Evolutionary conservation across 2,888 invertebrate species (phyloP), one percentile per base, ranked within the genome.

Genomic region (Ryuthela nishihirai): DNA sequence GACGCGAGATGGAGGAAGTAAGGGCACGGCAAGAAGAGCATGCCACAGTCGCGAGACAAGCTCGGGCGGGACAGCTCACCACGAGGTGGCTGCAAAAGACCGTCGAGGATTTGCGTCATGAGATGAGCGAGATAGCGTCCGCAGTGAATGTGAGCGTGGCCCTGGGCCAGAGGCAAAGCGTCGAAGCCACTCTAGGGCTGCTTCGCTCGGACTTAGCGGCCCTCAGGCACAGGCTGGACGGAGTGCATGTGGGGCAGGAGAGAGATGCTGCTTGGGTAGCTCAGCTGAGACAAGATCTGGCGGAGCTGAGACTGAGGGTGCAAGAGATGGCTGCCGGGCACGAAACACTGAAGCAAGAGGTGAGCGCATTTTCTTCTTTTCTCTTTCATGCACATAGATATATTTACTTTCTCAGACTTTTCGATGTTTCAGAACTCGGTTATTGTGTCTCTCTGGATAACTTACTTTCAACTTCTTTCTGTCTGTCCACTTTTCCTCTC

Each of bases 251-350:
- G 7, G 46, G 29, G 15, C 52, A 60, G 12, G 59, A 64, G 35
- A 46, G 52, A 34, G 42, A 48, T 26, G 54, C 49, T 6, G 66
- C 64, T 36, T 18, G 45, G 21, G 40, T 65, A 6, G 48, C 41
- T 5, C 65, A 64, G 29, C 26, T 67, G 43, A 39, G 64, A 26
- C 66, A 67, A 17, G 72, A 73, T 29, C 59, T 70, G 17, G 64
- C 68, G 4, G 69, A 70, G 53, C 50, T 73, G 32, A 65, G 69
- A 41, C 63, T 65, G 4, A 65, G 67, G 41, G 62, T 69, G 12
- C 58, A 66, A n/a, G 67, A 67, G 25, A 66, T 67, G 9, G 48
- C 52, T 25, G 45, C 47, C 17, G 53, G 43, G 3, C 54, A 54
- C 12, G 59, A 66, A 36, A 56, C 54, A 29, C 38, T 67, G 36